Conservation (phyloP, 2,888 invertebrate genomes). For the Reticulitermes lucifugus region DNA sequence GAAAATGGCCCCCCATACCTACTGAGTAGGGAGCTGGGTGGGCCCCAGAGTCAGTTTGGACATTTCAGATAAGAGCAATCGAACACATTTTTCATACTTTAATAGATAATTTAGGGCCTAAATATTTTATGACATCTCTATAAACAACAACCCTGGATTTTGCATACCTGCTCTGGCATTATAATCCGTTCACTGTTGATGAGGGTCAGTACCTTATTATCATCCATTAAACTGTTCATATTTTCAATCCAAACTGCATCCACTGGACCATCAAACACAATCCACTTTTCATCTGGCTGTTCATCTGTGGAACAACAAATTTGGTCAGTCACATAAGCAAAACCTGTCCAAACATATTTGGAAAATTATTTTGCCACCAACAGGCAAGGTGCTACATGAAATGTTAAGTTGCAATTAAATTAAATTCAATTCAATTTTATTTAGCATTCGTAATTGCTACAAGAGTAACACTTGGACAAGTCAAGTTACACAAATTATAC, state of each 20-base stretch:
- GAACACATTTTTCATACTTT: neutral
- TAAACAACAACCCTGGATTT: neutral
- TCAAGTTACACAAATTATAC: no score
- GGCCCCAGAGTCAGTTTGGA: no score
- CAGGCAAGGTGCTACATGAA: no score
- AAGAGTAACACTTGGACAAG: no score
- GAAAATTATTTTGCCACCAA: neutral
- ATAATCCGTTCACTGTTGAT: slow-evolving; percentile 93
- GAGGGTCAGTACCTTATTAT: slow-evolving; percentile 90
- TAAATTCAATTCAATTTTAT: no score
- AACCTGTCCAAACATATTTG: neutral
- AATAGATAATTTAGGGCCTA: neutral
- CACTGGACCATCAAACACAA: slow-evolving; percentile 93
- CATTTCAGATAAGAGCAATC: no score
- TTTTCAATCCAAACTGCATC: slow-evolving; percentile 97
- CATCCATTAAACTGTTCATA: slow-evolving; percentile 95
- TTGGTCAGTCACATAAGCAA: neutral
- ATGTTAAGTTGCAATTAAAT: no score
- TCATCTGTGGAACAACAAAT: slow-evolving; percentile 67
- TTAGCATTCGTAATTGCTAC: no score
- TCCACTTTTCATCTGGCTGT: slow-evolving; percentile 87
- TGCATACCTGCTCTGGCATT: slow-evolving; percentile 79
- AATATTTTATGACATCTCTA: neutral
- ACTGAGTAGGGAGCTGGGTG: no score
- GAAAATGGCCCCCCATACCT: no score